Percentiles rank a stretch among this genome's conserved stretches.
Conservation (phyloP, 1,140 invertebrate species). For the Leptonema lineaticorne region DNA sequence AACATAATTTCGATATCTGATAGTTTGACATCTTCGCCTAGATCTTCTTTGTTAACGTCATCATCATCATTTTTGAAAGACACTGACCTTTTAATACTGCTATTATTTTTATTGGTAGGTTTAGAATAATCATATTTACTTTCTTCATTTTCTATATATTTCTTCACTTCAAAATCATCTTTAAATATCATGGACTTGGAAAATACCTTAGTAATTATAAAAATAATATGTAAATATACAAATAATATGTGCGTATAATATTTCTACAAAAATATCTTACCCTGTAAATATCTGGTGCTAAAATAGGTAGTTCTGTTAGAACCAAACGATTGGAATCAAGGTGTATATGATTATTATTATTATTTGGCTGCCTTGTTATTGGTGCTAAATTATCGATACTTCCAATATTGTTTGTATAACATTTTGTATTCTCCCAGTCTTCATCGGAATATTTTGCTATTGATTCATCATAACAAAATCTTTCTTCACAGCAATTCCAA, state of each 20-base stretch:
- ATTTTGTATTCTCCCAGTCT: constrained; percentile 46
- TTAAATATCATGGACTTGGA: constrained; percentile 56
- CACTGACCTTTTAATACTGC: constrained; percentile 30
- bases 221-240: constrained; percentile 32
- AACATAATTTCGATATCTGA: constrained; percentile 59
- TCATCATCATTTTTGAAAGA: constrained; percentile 45
- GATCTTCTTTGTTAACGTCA: constrained; percentile 49
- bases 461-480: constrained; percentile 61
- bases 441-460: constrained; percentile 50
- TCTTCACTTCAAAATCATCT: constrained; percentile 51
- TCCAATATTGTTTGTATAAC: constrained; percentile 48
- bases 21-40: constrained; percentile 45
- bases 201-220: constrained; percentile 54
- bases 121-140: not conserved
- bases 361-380: constrained; percentile 52
- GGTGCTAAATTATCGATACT: constrained; percentile 49
- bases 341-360: constrained; percentile 37
- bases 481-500: constrained; percentile 62
- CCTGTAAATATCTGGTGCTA: constrained; percentile 53
- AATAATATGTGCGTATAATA: not conserved
- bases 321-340: constrained; percentile 40
- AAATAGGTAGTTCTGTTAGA: constrained; percentile 50
- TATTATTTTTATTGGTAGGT: constrained; percentile 23
- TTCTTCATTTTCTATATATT: constrained; percentile 27
- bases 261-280: constrained; percentile 36